These are phyloP conservation scores for Bujurquina vittata DNA, from an alignment of 2,113 vertebrate species.

Conservation along the genomic window DNA sequence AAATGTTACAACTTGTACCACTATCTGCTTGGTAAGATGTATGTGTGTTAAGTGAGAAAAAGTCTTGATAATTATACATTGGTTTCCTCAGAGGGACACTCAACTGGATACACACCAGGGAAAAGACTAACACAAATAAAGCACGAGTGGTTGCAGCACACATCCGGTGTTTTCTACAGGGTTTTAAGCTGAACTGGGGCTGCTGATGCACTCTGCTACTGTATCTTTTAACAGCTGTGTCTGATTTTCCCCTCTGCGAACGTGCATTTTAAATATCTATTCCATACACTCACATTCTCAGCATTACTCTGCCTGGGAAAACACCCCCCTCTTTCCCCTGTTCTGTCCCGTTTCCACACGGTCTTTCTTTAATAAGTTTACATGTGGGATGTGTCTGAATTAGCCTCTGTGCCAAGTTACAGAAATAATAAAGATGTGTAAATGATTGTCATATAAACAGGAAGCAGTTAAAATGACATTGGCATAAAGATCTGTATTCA, in stretches of 20 bases:
- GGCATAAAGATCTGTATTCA: no score
- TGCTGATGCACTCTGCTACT: conserved; percentile 16
- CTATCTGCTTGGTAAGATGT: not conserved
- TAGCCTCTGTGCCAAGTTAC: not conserved
- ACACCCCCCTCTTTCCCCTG: not conserved
- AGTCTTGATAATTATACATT: not conserved
- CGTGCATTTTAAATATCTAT: conserved; percentile 42
- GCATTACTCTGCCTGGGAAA: conserved; percentile 35
- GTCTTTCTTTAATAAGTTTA: no score
- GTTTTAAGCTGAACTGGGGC: conserved; percentile 33
- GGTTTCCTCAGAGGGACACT: conserved; percentile 14
- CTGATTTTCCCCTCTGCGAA: conserved; percentile 6
- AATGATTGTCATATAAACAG: not conserved
- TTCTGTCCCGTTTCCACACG: not conserved
- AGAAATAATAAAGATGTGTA: not conserved
- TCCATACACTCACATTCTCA: conserved; percentile 48
- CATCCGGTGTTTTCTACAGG: conserved; percentile 60
- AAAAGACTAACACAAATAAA: conserved; percentile 17
- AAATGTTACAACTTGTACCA: not conserved
- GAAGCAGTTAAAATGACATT: no score
- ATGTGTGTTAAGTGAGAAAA: not conserved
- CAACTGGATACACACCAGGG: not conserved
- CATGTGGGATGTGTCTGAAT: not conserved
- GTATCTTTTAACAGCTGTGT: conserved; percentile 45
- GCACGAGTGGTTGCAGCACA: not conserved